Conservation (phyloP, 2,888 invertebrate genomes). For the Drosophila crucigera region DNA sequence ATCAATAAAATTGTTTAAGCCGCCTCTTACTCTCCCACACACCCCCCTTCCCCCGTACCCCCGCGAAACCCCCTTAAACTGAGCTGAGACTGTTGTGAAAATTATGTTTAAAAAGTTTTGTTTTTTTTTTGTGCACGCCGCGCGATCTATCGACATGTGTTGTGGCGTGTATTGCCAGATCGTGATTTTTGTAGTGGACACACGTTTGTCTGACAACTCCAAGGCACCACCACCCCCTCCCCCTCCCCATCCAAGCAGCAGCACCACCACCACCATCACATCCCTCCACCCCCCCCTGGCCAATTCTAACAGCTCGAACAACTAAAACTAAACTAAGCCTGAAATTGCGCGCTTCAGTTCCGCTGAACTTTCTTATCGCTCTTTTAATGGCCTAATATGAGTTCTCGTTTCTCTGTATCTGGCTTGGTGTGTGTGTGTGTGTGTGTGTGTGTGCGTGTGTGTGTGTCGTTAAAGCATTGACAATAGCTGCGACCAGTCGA, state of each 20-base stretch:
- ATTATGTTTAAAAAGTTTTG: constrained; percentile 65
- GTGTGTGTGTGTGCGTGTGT: constrained; percentile 13
- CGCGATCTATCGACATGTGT: constrained; percentile 68
- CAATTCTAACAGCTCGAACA: constrained; percentile 14
- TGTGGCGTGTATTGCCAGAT: constrained; percentile 71
- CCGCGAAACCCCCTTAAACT: neutral
- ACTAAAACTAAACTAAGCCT: constrained; percentile 73
- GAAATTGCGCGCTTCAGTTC: constrained; percentile 80
- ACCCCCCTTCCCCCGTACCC: neutral
- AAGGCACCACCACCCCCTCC: neutral
- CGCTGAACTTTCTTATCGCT: constrained; percentile 82
- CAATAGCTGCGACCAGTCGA: constrained; percentile 71
- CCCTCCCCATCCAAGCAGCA: neutral
- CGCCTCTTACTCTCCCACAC: constrained; percentile 11
- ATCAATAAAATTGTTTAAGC: constrained; percentile 85
- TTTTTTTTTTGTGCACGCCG: constrained; percentile 64
- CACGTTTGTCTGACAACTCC: constrained; percentile 57
- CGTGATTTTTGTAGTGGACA: constrained; percentile 79
- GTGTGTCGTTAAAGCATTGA: constrained; percentile 60
- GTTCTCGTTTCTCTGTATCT: constrained; percentile 46
- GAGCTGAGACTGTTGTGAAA: constrained; percentile 44
- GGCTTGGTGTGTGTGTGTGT: constrained; percentile 5
- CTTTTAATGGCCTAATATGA: constrained; percentile 80
- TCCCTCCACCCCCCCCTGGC: neutral
- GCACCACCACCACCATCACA: neutral